A percentile compares a stretch with the other conserved stretches of the same genome.
phyloP scores from a whole-genome alignment of 2,113 vertebrate genomes.

The Phrynosoma platyrhinos region DNA sequence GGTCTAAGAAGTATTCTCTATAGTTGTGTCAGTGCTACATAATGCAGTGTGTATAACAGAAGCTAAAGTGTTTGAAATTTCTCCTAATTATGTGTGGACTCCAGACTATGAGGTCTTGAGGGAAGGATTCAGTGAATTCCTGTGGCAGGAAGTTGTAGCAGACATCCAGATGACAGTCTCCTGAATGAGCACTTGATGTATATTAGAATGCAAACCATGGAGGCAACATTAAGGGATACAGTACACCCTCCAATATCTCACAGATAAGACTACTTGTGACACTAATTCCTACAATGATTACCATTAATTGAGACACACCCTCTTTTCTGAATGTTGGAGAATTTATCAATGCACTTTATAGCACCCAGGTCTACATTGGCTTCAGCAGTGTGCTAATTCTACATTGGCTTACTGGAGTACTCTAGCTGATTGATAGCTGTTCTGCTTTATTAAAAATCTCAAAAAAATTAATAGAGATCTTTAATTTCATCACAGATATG shows the following conservation, averaged over 20 bases:
- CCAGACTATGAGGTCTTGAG: conserved; percentile 34
- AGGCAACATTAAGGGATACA: background rate
- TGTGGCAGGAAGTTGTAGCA: conserved; percentile 27
- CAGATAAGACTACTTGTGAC: background rate
- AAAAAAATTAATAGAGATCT: too few species aligned
- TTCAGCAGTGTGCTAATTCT: too few species aligned
- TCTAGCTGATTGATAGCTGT: too few species aligned
- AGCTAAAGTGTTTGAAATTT: conserved; percentile 69
- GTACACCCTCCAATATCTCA: background rate
- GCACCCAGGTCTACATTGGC: too few species aligned
- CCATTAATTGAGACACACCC: background rate
- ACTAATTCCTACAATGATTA: background rate
- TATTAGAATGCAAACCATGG: background rate
- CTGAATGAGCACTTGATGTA: conserved; percentile 11
- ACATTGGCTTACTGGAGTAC: too few species aligned
- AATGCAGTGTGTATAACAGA: conserved; percentile 46
- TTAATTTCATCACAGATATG: too few species aligned
- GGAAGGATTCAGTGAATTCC: conserved; percentile 23
- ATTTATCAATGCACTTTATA: too few species aligned
- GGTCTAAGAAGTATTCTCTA: conserved; percentile 55
- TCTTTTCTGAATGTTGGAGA: background rate
- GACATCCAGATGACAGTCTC: background rate
- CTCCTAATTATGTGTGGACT: conserved; percentile 69
- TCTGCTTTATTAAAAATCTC: too few species aligned
- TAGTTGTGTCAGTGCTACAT: conserved; percentile 47